Evolutionary conservation across 2,113 vertebrate genomes (phyloP).

Genomic region (Benthochromis sp.): DNA sequence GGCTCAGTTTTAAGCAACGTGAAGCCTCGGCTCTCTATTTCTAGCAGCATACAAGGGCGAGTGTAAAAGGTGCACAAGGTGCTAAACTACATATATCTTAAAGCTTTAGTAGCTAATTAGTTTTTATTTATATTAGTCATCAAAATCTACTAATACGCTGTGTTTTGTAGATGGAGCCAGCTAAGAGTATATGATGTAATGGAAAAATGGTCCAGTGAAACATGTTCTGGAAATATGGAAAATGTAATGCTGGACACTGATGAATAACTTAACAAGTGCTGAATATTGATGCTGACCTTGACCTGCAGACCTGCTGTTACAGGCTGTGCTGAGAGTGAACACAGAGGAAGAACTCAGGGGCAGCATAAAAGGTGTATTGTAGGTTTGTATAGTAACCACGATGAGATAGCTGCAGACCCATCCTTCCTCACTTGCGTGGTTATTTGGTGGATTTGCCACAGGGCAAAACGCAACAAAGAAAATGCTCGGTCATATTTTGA

Average conservation of each 20-base stretch:
- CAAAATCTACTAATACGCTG: fast-evolving
- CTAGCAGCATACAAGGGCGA: neutral
- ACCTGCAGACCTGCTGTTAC: neutral
- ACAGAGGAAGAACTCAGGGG: neutral
- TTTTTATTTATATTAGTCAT: neutral
- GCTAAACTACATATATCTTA: neutral
- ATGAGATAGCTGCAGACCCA: fast-evolving
- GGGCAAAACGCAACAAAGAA: neutral
- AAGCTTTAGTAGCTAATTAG: neutral
- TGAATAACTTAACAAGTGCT: neutral
- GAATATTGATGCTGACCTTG: neutral
- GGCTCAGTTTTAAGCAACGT: neutral
- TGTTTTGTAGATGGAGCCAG: neutral
- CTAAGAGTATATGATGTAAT: neutral
- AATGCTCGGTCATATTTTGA: neutral
- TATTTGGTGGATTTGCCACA: neutral
- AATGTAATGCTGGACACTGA: neutral
- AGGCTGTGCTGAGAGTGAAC: neutral
- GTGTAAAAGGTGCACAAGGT: fast-evolving
- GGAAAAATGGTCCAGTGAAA: neutral
- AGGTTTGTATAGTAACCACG: neutral
- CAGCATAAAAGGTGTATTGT: neutral
- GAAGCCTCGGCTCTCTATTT: fast-evolving
- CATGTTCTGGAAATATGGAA: neutral
- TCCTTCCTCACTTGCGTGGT: neutral